These are phyloP conservation scores for Agrochola macilenta DNA, from an alignment of 2,888 invertebrate species.

Conservation along the genomic window DNA sequence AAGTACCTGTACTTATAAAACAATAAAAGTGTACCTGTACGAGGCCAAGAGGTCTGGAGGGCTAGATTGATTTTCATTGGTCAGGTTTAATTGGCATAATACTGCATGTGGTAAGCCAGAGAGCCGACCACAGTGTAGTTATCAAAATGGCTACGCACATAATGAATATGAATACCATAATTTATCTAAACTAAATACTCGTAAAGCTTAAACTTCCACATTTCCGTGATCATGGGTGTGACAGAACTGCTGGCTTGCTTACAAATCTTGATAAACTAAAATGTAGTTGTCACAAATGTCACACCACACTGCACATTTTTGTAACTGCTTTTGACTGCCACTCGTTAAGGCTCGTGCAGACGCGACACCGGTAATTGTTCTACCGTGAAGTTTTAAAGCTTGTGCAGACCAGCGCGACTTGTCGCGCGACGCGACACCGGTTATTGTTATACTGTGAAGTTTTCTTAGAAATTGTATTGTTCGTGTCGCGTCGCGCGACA, in stretches of 20 bases:
- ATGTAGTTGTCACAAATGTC: not conserved
- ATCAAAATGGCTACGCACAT: not conserved
- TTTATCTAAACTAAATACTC: not conserved
- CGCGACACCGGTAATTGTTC: too few relatives aligned
- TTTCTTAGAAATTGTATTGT: too few relatives aligned
- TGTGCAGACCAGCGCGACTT: too few relatives aligned
- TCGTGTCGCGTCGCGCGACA: too few relatives aligned
- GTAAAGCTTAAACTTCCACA: not conserved
- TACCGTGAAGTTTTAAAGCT: too few relatives aligned
- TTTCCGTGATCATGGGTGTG: slow-evolving; percentile 6
- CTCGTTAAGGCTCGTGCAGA: too few relatives aligned
- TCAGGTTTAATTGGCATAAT: not conserved
- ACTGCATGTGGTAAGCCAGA: not conserved
- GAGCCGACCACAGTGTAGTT: not conserved
- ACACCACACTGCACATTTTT: not conserved
- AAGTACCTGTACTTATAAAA: not conserved
- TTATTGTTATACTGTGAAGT: too few relatives aligned
- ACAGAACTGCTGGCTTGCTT: not conserved
- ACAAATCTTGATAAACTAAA: slow-evolving; percentile 18
- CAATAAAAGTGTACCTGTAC: not conserved
- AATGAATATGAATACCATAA: not conserved
- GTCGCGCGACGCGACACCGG: too few relatives aligned
- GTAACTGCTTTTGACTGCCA: not conserved
- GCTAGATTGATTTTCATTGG: too few relatives aligned
- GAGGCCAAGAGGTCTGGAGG: too few relatives aligned